Evolutionary conservation across 2,797 vertebrate genomes (phyloP), one percentile per base, ranked within the genome.

Genomic region (Artibeus lituratus): DNA sequence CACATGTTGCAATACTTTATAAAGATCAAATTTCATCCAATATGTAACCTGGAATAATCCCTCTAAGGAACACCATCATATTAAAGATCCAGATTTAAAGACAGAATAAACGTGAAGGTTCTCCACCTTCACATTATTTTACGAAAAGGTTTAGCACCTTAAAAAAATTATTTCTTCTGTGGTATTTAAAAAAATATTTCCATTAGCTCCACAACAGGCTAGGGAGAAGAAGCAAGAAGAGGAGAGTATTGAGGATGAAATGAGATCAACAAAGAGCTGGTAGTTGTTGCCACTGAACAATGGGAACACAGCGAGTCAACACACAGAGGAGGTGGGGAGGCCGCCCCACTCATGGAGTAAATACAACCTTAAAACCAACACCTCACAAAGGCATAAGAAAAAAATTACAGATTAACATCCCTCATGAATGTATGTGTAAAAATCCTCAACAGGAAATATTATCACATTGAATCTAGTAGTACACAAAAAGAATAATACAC

Each of bases 171-270:
- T 77, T 91, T 88, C 65, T 67, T 88, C 84, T 69, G 16, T 44
- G 7, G 35, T 32, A 88, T 49, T 91, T 91, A 37, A 94, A 72
- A 95, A 57, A 29, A 24, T 82, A 84, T 55, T 94, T 95, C 57
- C 81, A 62, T 72, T 57, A 55, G 15, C 24, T 74, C 93, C 78
- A 83, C 76, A 94, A 90, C 53, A 85, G 49, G 80, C 37, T n/a
- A 22, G 22, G 44, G 47, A 53, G 7, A 14, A 59, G 39, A 22
- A 7, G n/a, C 42, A 37, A 90, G 26, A 29, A 72, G 24, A 67
- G 3, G 7, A 77, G 1, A 3, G 74, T 62, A 18, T 7, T 16
- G 44, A 32, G 73, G 11, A 90, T 67, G 26, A 92, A 92, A 80
- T 7, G 69, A 81, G 39, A 74, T 87, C n/a, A 59, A 77, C 9